Evolutionary conservation across 2,888 invertebrate species (phyloP), one percentile per base, ranked within the genome.

Genomic region (Dione juno): DNA sequence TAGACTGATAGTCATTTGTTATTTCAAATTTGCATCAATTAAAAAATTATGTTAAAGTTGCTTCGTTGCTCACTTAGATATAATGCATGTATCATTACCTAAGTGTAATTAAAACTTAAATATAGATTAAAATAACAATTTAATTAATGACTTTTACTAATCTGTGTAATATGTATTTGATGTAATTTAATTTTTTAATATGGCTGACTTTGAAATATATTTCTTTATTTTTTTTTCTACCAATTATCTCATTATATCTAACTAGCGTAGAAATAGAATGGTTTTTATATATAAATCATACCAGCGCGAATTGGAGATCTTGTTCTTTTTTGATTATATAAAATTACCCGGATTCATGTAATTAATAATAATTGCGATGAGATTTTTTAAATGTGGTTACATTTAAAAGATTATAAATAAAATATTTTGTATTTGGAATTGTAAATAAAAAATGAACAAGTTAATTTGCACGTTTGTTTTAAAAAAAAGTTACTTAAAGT

Each of bases 21-120:
- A 45, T 3, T n/a, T 37, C 11, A 45, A 45, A 66, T 45, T 53
- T n/a, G 14, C 65, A 61, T 53, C 45, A 68, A 68, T 63, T 68
- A 53, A 14, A 16, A 35, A 63, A 68, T 68, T 68, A 63, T 61
- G 52, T 61, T 52, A 53, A 58, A 48, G 21, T 28, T 58, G 40
- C 28, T 48, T 48, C n/a, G 40, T 67, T 67, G 40, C n/a, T 45
- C 37, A 50, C 11, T 48, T 35, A 67, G 40, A 37, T 19, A 50
- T 16, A 28, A 28, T 28, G 28, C 28, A 28, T 28, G 28, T 28
- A 28, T 28, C 5, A 28, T 28, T 28, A 28, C 28, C 16, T 19
- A 19, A 14, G 21, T 67, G 58, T 58, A 50, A 40, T 50, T 50
- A 16, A 50, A 19, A 11, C 11, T 48, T 16, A n/a, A 16, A 48